Conservation (phyloP, 2,797 vertebrate species). For the Eurystomus glaucurus region DNA sequence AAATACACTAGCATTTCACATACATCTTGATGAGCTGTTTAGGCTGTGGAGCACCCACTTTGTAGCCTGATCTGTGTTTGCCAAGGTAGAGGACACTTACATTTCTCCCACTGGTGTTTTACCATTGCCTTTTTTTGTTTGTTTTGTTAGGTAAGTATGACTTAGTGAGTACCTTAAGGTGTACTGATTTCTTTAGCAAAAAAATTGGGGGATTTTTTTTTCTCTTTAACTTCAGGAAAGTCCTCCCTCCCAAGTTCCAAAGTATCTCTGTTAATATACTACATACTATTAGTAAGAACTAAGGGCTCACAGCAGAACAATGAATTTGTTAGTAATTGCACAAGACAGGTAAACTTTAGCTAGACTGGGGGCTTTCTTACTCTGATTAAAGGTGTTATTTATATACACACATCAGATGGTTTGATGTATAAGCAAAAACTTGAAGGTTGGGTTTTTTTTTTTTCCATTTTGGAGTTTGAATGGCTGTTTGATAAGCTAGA, state of each 20-base stretch:
- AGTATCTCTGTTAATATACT: not conserved
- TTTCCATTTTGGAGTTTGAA: not conserved
- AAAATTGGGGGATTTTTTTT: not conserved
- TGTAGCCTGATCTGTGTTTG: not conserved
- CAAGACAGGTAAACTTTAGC: not conserved
- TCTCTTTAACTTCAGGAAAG: not conserved
- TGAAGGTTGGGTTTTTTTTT: no score
- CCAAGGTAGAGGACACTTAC: not conserved
- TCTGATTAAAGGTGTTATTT: not conserved
- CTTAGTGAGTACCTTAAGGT: not conserved
- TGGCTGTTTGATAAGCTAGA: constrained; percentile 71
- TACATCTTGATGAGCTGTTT: not conserved
- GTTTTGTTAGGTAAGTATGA: no score
- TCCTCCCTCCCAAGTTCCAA: accelerated
- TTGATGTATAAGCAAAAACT: not conserved
- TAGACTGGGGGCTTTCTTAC: not conserved
- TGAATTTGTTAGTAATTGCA: not conserved
- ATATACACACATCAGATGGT: not conserved
- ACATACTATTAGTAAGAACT: not conserved
- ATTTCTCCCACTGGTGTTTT: not conserved
- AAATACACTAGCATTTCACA: not conserved
- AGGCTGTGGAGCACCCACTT: not conserved
- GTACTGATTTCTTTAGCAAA: not conserved
- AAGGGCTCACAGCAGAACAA: not conserved
- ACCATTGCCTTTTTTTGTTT: not conserved